Percentiles rank a stretch among this genome's conserved stretches.
These are phyloP conservation scores for Atta colombica DNA, from an alignment of 1,140 invertebrate genomes.

Conservation along the genomic window DNA sequence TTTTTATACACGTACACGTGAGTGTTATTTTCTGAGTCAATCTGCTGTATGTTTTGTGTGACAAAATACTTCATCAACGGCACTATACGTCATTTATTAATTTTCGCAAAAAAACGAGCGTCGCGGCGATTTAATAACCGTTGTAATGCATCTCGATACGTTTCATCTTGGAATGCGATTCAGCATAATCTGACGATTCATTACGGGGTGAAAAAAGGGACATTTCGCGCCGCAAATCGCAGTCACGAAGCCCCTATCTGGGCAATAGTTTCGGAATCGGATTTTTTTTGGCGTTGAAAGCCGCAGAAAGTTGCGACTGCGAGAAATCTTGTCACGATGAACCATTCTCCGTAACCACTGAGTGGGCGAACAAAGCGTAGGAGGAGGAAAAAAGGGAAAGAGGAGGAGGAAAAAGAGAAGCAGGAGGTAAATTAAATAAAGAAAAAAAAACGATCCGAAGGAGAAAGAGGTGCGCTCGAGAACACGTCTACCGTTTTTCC, in stretches of 20 bases:
- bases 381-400: background rate
- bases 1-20: background rate
- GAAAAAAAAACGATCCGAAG: background rate
- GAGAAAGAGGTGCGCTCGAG: constrained; percentile 3
- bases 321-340: constrained; percentile 18
- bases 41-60: background rate
- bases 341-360: constrained; percentile 30
- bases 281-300: background rate
- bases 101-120: background rate
- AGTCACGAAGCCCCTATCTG: constrained; percentile 3
- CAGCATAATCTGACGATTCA: constrained; percentile 13
- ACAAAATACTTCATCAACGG: background rate
- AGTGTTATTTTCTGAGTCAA: background rate
- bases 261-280: constrained; percentile 20
- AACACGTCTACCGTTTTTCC: constrained; percentile 28
- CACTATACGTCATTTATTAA: background rate
- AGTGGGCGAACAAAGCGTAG: constrained; percentile 26
- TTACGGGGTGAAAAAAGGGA: background rate
- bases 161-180: background rate
- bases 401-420: background rate
- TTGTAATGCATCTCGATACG: background rate
- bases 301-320: constrained; percentile 15
- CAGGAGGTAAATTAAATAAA: background rate
- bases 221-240: background rate
- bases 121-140: background rate